Base-by-base conservation (phyloP, 1,140 invertebrate genomes). In the Magallana gigas region DNA sequence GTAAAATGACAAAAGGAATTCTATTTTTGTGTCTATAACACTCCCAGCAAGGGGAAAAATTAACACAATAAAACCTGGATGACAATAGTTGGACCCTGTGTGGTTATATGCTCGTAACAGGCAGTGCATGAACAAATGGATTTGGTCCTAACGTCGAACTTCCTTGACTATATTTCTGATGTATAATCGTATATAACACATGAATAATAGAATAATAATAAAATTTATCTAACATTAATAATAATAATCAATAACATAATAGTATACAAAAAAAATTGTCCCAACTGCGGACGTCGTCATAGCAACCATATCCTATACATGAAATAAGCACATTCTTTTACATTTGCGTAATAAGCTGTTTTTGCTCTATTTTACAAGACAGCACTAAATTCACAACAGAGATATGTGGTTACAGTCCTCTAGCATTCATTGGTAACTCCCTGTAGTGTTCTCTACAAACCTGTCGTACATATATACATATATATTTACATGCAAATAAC, bases 271-370 rank as follows among this genome's bases (percentile, higher is more conserved):
- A 88, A 23, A 62, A 88, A 23, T 84, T 88, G 88, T 87, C 88
- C 88, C 88, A n/a, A 83, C 88, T 80, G 60, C 83, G 88, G 88
- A 87, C 88, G 71, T 89, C 88, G 88, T 89, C 88, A 87, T 89
- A 85, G 88, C 83, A 85, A 89, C 85, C 59, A 23, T 71, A 83
- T 83, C 18, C 16, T 71, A 56, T n/a, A 85, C 59, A 71, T 8
- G 36, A 85, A 48, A 6, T 5, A 71, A 57, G 62, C 57, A 85
- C 56, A 48, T 57, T 16, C 8, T 14, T 57, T 16, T n/a, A 71
- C 6, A 68, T 85, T 85, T 76, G 48, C 8, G 64, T 9, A 36
- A 29, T 16, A 56, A 71, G 29, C 23, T 36, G 48, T 62, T 36
- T 57, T 23, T 85, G n/a, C 62, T 85, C 18, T 18, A 16, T 83